These are phyloP conservation scores for Lycia hirtaria DNA, from an alignment of 2,888 invertebrate species.

Conservation along the genomic window DNA sequence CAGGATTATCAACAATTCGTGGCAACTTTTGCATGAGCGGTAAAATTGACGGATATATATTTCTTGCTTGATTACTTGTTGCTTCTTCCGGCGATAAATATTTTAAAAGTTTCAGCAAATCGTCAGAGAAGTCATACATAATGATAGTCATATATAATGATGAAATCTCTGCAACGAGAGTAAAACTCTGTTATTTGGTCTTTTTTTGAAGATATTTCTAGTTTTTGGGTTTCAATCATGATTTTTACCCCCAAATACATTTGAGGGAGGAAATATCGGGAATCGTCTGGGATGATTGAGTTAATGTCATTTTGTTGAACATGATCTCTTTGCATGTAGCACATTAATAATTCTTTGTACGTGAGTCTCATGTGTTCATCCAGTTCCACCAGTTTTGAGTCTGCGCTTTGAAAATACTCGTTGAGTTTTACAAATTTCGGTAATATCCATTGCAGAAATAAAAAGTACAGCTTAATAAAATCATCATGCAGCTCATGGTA, in stretches of 20 bases:
- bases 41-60: too few relatives aligned
- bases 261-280: background rate
- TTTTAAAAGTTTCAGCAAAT: background rate
- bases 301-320: background rate
- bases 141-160: background rate
- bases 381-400: background rate
- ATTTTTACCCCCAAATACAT: background rate
- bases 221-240: background rate
- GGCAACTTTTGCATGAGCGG: constrained; percentile 12
- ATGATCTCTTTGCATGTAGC: constrained; percentile 2
- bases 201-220: background rate
- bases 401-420: too few relatives aligned
- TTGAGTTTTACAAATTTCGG: too few relatives aligned
- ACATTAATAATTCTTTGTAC: constrained; percentile 3
- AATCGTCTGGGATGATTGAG: background rate
- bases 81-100: constrained; percentile 13
- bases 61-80: too few relatives aligned
- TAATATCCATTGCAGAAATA: constrained; percentile 15
- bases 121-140: constrained; percentile 4
- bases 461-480: constrained; percentile 1
- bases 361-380: background rate
- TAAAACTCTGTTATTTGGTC: background rate
- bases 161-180: background rate
- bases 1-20: background rate
- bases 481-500: background rate